These are phyloP conservation scores for Acomys russatus DNA, from an alignment of 2,797 vertebrate species.

Conservation along the genomic window DNA sequence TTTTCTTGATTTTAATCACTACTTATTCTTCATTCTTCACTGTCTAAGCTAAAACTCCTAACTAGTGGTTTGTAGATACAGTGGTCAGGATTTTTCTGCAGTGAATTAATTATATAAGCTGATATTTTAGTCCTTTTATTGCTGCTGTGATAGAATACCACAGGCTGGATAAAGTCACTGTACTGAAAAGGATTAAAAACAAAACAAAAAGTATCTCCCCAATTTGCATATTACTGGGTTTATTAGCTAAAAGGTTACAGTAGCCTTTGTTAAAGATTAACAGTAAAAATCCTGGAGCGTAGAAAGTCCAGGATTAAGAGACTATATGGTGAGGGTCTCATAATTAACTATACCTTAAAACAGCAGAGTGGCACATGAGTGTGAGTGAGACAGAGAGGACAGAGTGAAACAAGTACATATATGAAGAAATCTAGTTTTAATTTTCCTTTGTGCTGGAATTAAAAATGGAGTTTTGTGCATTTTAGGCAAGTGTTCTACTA, in stretches of 20 bases:
- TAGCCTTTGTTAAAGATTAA: conserved; percentile 52
- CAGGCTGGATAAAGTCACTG: neutral
- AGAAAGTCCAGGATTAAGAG: neutral
- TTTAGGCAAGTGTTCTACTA: neutral
- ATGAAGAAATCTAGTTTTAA: neutral
- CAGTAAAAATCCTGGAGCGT: neutral
- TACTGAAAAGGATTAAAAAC: neutral
- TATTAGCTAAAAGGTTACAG: conserved; percentile 50
- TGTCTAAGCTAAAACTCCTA: conserved; percentile 18
- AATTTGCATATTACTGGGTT: conserved; percentile 39
- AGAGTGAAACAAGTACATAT: neutral
- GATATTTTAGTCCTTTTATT: neutral
- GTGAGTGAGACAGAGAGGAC: neutral
- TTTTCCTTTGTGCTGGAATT: neutral
- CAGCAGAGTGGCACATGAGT: neutral
- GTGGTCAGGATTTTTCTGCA: neutral
- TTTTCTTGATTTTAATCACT: neutral
- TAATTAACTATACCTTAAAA: neutral
- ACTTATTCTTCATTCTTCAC: neutral
- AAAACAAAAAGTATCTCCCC: neutral
- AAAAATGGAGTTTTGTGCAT: neutral
- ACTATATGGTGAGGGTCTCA: neutral
- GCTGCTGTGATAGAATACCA: neutral
- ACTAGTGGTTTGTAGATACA: neutral
- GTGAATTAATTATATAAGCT: conserved; percentile 12